phyloP scores from a whole-genome alignment of 2,797 vertebrate genomes.

The Propithecus perrieri region DNA sequence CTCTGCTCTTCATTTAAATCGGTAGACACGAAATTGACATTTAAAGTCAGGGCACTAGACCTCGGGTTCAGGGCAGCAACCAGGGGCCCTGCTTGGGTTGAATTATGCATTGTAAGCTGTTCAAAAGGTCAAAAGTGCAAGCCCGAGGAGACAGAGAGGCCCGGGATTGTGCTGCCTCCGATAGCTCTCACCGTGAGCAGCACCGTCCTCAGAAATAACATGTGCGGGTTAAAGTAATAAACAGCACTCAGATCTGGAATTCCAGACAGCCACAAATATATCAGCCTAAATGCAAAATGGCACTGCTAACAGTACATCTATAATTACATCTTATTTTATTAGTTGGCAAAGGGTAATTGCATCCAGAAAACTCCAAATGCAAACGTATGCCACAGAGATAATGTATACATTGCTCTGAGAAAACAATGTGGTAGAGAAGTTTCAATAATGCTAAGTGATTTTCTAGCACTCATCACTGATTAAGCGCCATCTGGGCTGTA shows the following conservation, averaged over 20 bases:
- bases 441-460: constrained; percentile 61
- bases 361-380: constrained; percentile 78
- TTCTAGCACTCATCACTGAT: constrained; percentile 73
- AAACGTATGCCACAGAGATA: constrained; percentile 53
- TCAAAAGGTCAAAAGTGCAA: constrained; percentile 50
- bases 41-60: neutral
- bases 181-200: neutral
- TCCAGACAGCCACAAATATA: constrained; percentile 66
- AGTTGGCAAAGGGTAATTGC: constrained; percentile 81
- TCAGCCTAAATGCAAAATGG: constrained; percentile 76
- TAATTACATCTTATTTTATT: constrained; percentile 82
- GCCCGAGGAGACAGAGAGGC: neutral
- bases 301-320: constrained; percentile 76
- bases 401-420: neutral
- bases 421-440: constrained; percentile 53
- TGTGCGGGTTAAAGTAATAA: constrained; percentile 49
- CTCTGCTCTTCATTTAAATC: neutral
- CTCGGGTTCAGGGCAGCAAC: neutral
- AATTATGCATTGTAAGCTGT: constrained; percentile 1
- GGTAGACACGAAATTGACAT: neutral
- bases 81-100: neutral
- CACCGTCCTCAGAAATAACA: constrained; percentile 29
- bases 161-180: neutral
- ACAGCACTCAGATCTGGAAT: constrained; percentile 65
- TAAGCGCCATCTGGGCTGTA: constrained; percentile 64